Conservation (phyloP, 2,113 vertebrate species). For the Corythoichthys haematopterus region DNA sequence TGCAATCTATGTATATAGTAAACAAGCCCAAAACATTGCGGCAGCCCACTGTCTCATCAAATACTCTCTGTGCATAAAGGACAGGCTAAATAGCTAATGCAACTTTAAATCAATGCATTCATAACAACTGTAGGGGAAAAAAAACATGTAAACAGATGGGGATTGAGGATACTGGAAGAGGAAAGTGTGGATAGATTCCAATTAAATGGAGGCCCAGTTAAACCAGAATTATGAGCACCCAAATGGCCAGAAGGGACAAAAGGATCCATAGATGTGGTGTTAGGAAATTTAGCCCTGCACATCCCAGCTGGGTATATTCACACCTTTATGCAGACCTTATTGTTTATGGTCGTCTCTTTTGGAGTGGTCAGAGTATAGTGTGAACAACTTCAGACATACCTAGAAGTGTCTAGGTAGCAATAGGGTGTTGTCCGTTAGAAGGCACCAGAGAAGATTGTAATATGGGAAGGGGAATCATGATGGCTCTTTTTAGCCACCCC, state of each 20-base stretch:
- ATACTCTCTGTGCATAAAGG: not conserved
- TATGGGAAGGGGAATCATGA: conserved; percentile 17
- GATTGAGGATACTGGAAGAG: no score
- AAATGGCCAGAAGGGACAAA: not conserved
- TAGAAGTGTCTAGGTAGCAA: conserved; percentile 43
- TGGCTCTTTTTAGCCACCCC: no score
- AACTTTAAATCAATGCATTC: not conserved
- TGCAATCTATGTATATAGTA: conserved; percentile 7
- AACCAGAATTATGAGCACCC: not conserved
- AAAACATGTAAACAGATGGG: not conserved
- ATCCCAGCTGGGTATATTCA: conserved; percentile 15
- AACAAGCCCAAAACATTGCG: not conserved
- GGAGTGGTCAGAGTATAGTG: conserved; percentile 10
- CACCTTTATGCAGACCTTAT: conserved; percentile 23
- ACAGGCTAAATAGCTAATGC: not conserved
- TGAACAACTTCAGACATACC: conserved; percentile 5
- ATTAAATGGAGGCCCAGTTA: not conserved
- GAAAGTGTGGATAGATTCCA: not conserved
- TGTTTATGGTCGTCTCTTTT: conserved; percentile 17
- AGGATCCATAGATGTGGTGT: conserved; percentile 15
- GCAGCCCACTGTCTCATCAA: not conserved
- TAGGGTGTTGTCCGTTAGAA: conserved; percentile 29
- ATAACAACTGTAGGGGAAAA: not conserved
- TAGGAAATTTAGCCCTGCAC: conserved; percentile 1
- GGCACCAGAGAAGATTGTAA: conserved; percentile 13